Conservation (phyloP, 2,888 invertebrate genomes). For the Lasius platythorax region DNA sequence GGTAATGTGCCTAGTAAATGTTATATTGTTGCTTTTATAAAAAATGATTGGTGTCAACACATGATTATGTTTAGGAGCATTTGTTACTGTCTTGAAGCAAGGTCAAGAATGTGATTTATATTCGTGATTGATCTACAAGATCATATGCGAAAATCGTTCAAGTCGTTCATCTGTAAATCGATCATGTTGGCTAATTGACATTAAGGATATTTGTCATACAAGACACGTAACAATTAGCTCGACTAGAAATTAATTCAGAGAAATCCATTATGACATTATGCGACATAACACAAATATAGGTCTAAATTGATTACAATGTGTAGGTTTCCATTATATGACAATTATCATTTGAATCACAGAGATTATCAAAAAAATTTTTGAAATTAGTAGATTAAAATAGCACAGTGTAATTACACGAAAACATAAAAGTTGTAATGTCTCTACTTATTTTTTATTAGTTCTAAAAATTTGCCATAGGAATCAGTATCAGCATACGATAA, state of each 20-base stretch:
- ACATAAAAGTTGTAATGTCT: not conserved
- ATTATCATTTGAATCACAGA: not conserved
- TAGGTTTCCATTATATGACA: not conserved
- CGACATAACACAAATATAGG: conserved; percentile 13
- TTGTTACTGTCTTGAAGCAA: conserved; percentile 15
- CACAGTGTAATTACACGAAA: not conserved
- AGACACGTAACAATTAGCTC: not conserved
- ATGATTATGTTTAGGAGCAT: not conserved
- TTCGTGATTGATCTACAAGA: conserved; percentile 8
- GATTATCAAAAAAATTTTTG: not conserved
- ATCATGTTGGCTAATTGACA: conserved; percentile 3
- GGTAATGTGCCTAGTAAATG: not conserved
- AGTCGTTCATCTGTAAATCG: conserved; percentile 4
- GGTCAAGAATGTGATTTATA: conserved; percentile 11
- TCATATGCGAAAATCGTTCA: not conserved
- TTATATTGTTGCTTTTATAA: not conserved
- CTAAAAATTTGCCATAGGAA: not conserved
- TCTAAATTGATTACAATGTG: conserved; percentile 27
- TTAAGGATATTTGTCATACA: conserved; percentile 20
- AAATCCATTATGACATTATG: conserved; percentile 10
- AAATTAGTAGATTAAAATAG: not conserved
- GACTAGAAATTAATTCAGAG: conserved; percentile 8
- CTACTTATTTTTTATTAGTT: conserved; percentile 3
- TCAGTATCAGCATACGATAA: not conserved
- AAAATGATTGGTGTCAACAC: not conserved